Evolutionary conservation across 30 jellyfish, hydroid and myxozoan genomes (phyloP).

Genomic region (Aurelia sp.): DNA sequence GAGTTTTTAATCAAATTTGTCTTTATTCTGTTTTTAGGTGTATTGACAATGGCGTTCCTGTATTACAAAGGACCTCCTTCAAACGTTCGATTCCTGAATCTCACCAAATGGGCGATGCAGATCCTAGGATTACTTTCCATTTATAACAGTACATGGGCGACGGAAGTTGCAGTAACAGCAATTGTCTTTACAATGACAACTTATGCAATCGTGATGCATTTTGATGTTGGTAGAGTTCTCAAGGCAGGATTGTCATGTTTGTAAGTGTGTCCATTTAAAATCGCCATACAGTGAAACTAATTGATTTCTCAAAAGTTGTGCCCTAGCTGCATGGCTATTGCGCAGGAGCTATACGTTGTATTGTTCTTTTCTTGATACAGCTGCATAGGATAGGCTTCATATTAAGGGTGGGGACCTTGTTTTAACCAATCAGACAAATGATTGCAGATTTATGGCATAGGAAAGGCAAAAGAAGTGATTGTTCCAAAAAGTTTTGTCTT

Average conservation of each 20-base stretch:
- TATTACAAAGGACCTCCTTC: conserved; percentile 92
- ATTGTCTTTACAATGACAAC: conserved; percentile 43
- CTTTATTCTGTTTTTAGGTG: conserved; percentile 48
- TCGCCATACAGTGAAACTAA: too few relatives aligned
- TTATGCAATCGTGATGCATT: conserved; percentile 1
- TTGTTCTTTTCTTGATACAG: too few relatives aligned
- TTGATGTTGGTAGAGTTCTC: conserved; percentile 10
- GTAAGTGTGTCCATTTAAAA: conserved; percentile 15
- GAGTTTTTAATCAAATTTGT: too few relatives aligned
- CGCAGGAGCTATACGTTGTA: too few relatives aligned
- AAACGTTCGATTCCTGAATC: conserved; percentile 69
- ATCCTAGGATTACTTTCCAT: conserved; percentile 62
- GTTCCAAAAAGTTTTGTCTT: too few relatives aligned
- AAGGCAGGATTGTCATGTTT: neutral
- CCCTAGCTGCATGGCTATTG: too few relatives aligned
- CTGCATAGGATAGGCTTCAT: too few relatives aligned
- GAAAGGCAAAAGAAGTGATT: too few relatives aligned
- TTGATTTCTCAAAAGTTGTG: too few relatives aligned
- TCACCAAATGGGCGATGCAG: conserved; percentile 87
- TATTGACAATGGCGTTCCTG: conserved; percentile 69
- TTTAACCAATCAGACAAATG: too few relatives aligned
- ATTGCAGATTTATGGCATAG: too few relatives aligned
- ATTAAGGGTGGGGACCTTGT: too few relatives aligned
- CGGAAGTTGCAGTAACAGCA: conserved; percentile 85
- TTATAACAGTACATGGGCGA: conserved; percentile 74